phyloP scores from a whole-genome alignment of 2,888 invertebrate genomes.

The Folsomia candida region DNA sequence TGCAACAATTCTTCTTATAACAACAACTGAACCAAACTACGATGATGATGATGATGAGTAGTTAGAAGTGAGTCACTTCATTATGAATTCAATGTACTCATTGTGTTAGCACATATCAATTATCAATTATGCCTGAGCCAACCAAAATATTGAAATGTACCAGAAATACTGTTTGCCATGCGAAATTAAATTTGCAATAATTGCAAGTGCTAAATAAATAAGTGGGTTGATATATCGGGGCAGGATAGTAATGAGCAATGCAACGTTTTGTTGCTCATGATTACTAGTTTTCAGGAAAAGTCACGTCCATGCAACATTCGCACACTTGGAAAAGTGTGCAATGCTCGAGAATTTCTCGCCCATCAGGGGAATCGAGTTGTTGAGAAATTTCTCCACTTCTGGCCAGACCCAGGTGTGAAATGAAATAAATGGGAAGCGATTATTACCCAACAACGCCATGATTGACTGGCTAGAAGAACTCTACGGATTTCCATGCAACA shows the following conservation, averaged over 20 bases:
- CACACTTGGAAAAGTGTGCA: background rate
- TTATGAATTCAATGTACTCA: background rate
- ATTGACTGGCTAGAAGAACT: background rate
- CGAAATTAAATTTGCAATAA: background rate
- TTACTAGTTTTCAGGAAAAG: background rate
- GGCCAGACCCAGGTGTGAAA: background rate
- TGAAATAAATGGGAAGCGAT: background rate
- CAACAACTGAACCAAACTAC: too few relatives aligned
- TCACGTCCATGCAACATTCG: background rate
- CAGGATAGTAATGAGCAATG: too few relatives aligned
- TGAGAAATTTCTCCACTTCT: background rate
- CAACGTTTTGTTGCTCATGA: too few relatives aligned
- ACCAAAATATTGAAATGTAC: background rate
- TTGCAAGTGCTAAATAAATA: background rate
- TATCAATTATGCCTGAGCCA: too few relatives aligned
- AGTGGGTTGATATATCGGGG: background rate
- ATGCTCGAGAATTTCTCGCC: background rate
- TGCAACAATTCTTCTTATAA: too few relatives aligned
- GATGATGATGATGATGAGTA: background rate
- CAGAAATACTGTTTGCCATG: background rate
- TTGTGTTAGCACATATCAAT: background rate
- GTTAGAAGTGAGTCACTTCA: background rate
- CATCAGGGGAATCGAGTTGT: background rate
- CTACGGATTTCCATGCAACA: background rate
- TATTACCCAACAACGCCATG: background rate